Percentiles rank a stretch among this genome's conserved stretches.
These are phyloP conservation scores for Lepidurus arcticus DNA, from an alignment of 1,140 invertebrate genomes.

Conservation along the genomic window DNA sequence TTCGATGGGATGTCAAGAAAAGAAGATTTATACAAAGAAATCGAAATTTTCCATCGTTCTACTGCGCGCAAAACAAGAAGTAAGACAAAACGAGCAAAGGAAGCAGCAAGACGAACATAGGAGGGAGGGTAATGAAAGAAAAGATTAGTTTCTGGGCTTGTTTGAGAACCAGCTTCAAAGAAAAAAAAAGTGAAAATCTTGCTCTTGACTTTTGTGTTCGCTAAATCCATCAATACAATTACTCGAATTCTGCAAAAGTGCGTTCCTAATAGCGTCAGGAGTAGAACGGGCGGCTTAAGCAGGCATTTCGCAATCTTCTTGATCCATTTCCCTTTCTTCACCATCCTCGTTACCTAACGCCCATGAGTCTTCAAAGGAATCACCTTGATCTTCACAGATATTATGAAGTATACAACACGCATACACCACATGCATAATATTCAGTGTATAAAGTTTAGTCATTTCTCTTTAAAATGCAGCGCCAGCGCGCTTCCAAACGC, in stretches of 20 bases:
- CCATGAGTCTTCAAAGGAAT: conserved; percentile 1
- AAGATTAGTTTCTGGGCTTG: too few species aligned
- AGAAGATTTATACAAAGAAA: background rate
- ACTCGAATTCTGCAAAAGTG: too few species aligned
- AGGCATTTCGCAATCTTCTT: background rate
- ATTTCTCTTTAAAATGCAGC: background rate
- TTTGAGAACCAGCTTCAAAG: too few species aligned
- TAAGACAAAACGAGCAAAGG: too few species aligned
- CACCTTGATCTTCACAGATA: background rate
- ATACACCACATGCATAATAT: background rate
- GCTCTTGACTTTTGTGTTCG: too few species aligned
- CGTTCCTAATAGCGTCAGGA: too few species aligned
- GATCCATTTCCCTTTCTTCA: background rate
- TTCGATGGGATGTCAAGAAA: background rate
- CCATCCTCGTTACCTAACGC: background rate
- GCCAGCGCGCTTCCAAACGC: background rate
- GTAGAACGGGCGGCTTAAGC: too few species aligned
- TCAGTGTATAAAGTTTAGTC: background rate
- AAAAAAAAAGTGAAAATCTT: too few species aligned
- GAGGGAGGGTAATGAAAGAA: too few species aligned
- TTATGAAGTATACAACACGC: background rate
- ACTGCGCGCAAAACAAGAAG: too few species aligned
- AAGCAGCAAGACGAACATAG: too few species aligned
- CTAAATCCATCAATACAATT: too few species aligned
- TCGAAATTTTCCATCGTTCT: background rate